Base-by-base conservation (phyloP, 2,888 invertebrate genomes). In the Baronia brevicornis region DNA sequence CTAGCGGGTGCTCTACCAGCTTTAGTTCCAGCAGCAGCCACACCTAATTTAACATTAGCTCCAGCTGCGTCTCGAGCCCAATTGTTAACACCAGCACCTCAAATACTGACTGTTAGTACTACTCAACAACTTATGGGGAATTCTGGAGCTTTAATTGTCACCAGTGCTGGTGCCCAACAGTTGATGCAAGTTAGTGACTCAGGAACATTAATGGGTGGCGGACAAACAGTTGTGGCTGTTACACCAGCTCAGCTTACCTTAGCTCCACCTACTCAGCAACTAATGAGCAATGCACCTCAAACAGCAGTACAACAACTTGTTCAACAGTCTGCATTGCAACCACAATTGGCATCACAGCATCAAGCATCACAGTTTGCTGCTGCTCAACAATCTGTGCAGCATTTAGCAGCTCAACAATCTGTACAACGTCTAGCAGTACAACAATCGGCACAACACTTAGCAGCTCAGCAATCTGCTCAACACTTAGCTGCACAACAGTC, bases 181-280 rank as follows among this genome's bases (percentile, higher is more conserved):
- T 46, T 84, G 3, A 82, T 84, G 84, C 84, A 84, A 70, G 84
- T 84, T 7, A 82, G 84, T 63, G 84, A 84, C 48, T 84, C 84
- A 7, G 82, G 82, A 2, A 80, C 77, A 24, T 51, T 84, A 21
- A 84, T 84, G 80, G 72, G 82, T 32, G 80, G 72, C 9, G 82
- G 84, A 6, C 82, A 80, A 46, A 80, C 82, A 29, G 80, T 84
- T 27, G 84, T 84, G 12, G 82, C 82, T 15, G 79, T 84, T 6
- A 68, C 68, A 6, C 84, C 84, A 28, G 84, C 84, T 14, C 84
- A 84, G 48, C 50, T 84, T 11, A 80, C 84, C 5, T 48, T 84
- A 33, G 77, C 67, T 22, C 80, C 71, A 21, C 67, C 70, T 7
- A 54, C 73, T 6, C 80, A 75, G 33, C 84, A 84, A 38, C 53